Base-by-base conservation (phyloP, 2,113 vertebrate species). In the Prunella himalayana region DNA sequence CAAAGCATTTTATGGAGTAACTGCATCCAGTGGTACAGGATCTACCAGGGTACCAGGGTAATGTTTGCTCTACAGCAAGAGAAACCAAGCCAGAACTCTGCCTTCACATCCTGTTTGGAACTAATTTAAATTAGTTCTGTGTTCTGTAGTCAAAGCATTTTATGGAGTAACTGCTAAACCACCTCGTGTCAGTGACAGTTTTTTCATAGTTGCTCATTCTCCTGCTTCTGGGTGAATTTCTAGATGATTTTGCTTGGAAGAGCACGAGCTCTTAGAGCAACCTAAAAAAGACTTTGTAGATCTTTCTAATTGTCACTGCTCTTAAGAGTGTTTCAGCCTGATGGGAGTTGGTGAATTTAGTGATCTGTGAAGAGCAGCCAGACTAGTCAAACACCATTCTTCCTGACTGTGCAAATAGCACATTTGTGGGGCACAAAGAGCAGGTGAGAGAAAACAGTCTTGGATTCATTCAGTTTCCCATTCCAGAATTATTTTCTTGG, bases 11-110 rank as follows among this genome's bases (percentile, higher is more conserved):
- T 16, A 16, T 50, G 45, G 37, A 39, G 47, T n/a, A n/a, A n/a
- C n/a, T n/a, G n/a, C n/a, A n/a, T n/a, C n/a, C n/a, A n/a, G n/a
- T n/a, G n/a, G n/a, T n/a, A n/a, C n/a, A n/a, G n/a, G n/a, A n/a
- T n/a, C n/a, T n/a, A n/a, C n/a, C n/a, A n/a, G n/a, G n/a, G n/a
- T n/a, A 64, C 91, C 88, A 88, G 88, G 75, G 75, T 85, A 56
- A 82, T 39, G 44, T 92, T 90, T 87, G 70, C 90, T 95, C 88
- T 93, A 23, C 85, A 90, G 85, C 88, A 88, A 94, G 85, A 93
- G 78, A 92, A 92, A 47, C 27, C 49, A 51, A 91, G 35, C 65
- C 92, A 93, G 92, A 87, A 39, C 35, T 93, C 85, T 89, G 64
- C 45, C 72, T 87, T 87, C 88, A 63, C 49, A 82, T 81, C 85